Percentiles rank a stretch among this genome's conserved stretches.
Evolutionary conservation across 2,888 invertebrate genomes (phyloP).

Genomic region (Fragum fragum): DNA sequence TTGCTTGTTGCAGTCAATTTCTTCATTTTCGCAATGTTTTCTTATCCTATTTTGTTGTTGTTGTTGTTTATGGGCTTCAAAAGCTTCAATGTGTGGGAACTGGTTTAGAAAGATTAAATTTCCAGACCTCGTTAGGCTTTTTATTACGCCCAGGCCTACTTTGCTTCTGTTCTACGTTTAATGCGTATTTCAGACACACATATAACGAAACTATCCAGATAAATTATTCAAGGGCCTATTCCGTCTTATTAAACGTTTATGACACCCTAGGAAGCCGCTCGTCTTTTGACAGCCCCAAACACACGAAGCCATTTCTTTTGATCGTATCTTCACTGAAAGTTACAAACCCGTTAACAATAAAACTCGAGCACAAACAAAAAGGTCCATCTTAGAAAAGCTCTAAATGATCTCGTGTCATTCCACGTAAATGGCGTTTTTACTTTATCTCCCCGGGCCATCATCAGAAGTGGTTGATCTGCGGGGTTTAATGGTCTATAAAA

Average conservation of each 20-base stretch:
- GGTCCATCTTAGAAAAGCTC: background rate
- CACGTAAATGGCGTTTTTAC: constrained; percentile 20
- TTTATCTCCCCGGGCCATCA: constrained; percentile 29
- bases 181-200: background rate
- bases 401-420: constrained; percentile 1
- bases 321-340: constrained; percentile 22
- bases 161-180: background rate
- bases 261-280: background rate
- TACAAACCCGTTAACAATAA: constrained; percentile 17
- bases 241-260: constrained; percentile 3
- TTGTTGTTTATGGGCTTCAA: too few relatives aligned
- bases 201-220: background rate
- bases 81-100: too few relatives aligned
- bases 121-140: too few relatives aligned
- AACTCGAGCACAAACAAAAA: constrained; percentile 2
- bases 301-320: constrained; percentile 11
- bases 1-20: too few relatives aligned
- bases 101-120: too few relatives aligned
- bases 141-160: too few relatives aligned
- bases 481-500: constrained; percentile 49
- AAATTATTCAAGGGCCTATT: background rate
- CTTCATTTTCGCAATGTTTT: too few relatives aligned
- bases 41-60: too few relatives aligned
- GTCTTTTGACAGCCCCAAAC: constrained; percentile 18
- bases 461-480: background rate